phyloP scores from a whole-genome alignment of 35 echinoderm and acorn worm species.

The Amphiura filiformis region DNA sequence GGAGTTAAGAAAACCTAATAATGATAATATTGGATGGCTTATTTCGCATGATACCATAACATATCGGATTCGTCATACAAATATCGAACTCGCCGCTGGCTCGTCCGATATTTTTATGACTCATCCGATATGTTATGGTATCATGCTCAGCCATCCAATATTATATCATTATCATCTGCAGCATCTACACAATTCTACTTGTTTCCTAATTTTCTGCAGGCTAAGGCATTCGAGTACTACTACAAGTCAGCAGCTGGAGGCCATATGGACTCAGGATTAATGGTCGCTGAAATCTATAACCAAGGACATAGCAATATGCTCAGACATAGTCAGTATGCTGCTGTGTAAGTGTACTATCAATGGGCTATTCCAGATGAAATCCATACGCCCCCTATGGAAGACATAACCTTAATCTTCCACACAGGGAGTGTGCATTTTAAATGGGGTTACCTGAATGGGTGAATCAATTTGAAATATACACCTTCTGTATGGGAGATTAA shows the following conservation, averaged over 20 bases:
- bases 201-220: constrained; percentile 57
- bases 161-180: too few relatives aligned
- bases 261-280: constrained; percentile 66
- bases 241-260: constrained; percentile 65
- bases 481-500: too few relatives aligned
- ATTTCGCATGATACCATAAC: too few relatives aligned
- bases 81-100: too few relatives aligned
- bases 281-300: constrained; percentile 58
- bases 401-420: neutral
- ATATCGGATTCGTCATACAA: too few relatives aligned
- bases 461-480: neutral
- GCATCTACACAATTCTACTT: too few relatives aligned
- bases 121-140: too few relatives aligned
- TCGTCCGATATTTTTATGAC: too few relatives aligned
- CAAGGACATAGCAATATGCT: constrained; percentile 48
- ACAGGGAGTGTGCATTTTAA: neutral
- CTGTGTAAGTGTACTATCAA: constrained; percentile 45
- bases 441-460: too few relatives aligned
- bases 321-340: constrained; percentile 38
- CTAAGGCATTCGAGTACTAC: constrained; percentile 72
- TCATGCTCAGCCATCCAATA: too few relatives aligned
- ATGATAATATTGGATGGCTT: too few relatives aligned
- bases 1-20: too few relatives aligned
- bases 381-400: neutral
- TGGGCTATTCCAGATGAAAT: neutral